phyloP scores from a whole-genome alignment of 2,888 invertebrate genomes.

The Scelioninae gen. 1 region DNA sequence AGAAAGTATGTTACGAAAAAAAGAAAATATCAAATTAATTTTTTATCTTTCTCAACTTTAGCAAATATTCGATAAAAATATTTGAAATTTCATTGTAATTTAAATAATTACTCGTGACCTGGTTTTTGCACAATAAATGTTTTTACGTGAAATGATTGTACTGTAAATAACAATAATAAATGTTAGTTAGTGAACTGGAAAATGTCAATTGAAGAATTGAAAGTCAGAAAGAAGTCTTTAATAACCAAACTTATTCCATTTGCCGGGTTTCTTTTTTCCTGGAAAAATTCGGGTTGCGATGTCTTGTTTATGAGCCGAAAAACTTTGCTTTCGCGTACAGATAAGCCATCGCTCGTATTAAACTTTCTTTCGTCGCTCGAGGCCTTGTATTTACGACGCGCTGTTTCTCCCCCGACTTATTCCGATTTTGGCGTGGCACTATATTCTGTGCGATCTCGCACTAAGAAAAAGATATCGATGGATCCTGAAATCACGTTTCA shows the following conservation, averaged over 20 bases:
- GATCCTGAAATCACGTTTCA: neutral
- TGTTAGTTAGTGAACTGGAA: no score
- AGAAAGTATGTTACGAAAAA: no score
- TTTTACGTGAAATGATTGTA: no score
- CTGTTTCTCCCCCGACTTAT: conserved; percentile 36
- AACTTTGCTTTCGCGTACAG: conserved; percentile 42
- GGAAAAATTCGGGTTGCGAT: conserved; percentile 70
- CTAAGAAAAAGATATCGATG: neutral
- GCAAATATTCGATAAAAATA: no score
- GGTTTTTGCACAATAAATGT: no score
- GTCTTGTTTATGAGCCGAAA: conserved; percentile 73
- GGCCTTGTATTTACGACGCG: conserved; percentile 44
- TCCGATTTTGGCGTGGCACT: conserved; percentile 23
- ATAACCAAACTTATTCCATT: conserved; percentile 80
- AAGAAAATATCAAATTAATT: no score
- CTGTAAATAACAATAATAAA: no score
- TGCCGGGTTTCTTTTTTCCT: conserved; percentile 65
- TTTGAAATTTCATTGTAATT: no score
- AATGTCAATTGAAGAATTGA: no score
- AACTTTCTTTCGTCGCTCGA: conserved; percentile 69
- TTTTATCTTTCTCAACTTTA: no score
- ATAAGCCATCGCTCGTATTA: conserved; percentile 61
- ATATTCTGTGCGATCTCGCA: conserved; percentile 14
- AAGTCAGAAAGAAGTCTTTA: conserved; percentile 72
- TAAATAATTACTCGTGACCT: no score